Conservation (phyloP, 2,797 vertebrate species). For the Phoebastria nigripes region DNA sequence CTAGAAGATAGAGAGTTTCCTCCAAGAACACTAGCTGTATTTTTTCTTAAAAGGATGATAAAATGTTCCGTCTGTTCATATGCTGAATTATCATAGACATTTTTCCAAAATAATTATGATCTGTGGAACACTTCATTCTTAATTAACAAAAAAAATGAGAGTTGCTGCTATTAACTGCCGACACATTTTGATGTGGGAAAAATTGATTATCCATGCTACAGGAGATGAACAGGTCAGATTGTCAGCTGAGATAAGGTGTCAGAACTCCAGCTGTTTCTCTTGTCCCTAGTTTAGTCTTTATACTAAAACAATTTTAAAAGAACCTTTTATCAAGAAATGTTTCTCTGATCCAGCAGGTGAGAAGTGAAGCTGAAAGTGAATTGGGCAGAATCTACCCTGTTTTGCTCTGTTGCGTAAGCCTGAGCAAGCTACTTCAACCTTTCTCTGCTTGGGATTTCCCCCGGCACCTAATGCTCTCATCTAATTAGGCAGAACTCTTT, state of each 20-base stretch:
- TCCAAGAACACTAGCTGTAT: neutral
- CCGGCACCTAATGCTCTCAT: neutral
- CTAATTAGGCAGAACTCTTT: neutral
- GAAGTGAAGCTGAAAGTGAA: neutral
- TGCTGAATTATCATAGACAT: neutral
- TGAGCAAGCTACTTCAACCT: neutral
- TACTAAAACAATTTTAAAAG: neutral
- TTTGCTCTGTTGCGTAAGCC: neutral
- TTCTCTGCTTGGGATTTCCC: neutral
- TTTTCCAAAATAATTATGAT: constrained; percentile 8
- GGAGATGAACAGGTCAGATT: neutral
- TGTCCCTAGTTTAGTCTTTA: neutral
- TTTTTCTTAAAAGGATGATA: neutral
- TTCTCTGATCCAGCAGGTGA: neutral
- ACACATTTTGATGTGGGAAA: neutral
- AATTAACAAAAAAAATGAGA: constrained; percentile 3
- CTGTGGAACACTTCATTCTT: neutral
- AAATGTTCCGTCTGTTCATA: neutral
- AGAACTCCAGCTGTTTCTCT: neutral
- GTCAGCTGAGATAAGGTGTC: neutral
- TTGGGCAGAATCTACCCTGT: neutral
- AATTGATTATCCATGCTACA: neutral
- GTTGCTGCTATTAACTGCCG: neutral
- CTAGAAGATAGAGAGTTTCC: neutral
- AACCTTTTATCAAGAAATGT: neutral